Percentiles rank a stretch among this genome's conserved stretches.
phyloP scores from a whole-genome alignment of 35 echinoderm and acorn worm genomes.

The Apostichopus californicus region DNA sequence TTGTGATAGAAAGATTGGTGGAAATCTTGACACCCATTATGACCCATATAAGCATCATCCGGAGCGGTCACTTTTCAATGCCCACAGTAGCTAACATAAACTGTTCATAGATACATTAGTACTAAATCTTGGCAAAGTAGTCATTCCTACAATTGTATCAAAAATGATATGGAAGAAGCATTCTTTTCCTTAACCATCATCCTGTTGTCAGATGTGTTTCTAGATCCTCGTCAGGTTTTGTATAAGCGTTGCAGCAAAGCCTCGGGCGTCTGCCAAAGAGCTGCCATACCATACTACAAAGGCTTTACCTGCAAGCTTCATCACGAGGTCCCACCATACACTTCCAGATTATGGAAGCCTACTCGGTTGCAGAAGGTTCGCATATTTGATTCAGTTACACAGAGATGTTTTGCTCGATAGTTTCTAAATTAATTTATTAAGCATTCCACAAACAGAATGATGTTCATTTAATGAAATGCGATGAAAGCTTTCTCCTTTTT shows the following conservation, averaged over 20 bases:
- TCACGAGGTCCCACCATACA: slow-evolving; percentile 16
- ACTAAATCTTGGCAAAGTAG: too few species aligned
- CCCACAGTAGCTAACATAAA: too few species aligned
- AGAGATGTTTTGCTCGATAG: neutral
- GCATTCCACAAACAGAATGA: too few species aligned
- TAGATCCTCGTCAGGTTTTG: slow-evolving; percentile 9
- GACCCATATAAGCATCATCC: too few species aligned
- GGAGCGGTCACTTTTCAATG: too few species aligned
- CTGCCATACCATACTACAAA: slow-evolving; percentile 21
- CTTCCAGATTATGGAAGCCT: slow-evolving; percentile 2
- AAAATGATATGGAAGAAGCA: neutral
- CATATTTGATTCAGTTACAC: neutral
- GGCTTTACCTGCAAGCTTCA: neutral
- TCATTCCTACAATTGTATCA: neutral
- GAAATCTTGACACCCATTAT: too few species aligned
- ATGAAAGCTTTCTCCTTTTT: too few species aligned
- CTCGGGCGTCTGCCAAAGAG: neutral
- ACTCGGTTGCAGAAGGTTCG: neutral
- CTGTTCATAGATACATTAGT: too few species aligned
- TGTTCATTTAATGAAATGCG: too few species aligned
- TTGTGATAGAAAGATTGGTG: too few species aligned
- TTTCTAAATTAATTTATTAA: too few species aligned
- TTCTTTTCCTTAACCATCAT: neutral
- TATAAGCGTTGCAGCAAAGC: slow-evolving; percentile 5
- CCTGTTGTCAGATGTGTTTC: neutral